Evolutionary conservation across 2,113 vertebrate genomes (phyloP), one percentile per base, ranked within the genome.

Genomic region (Gobius niger): DNA sequence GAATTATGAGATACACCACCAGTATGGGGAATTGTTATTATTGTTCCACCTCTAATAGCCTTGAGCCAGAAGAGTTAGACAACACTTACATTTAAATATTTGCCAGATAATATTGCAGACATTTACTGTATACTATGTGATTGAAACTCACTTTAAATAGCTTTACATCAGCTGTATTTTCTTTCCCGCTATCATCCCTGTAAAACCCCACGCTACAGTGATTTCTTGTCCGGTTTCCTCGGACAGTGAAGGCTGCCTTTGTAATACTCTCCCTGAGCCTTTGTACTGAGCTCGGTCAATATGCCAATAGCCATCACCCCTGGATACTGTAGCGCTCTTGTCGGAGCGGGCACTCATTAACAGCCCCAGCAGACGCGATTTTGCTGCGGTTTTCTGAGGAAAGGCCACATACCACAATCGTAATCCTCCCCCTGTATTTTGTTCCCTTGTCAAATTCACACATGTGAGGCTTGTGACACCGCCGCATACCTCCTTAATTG

Each of bases 401-500:
- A 83, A 59, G 71, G 65, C 14, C 65, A 62, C 87, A 85, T 86
- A 80, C 82, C 77, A 66, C 51, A 72, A 44, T 46, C 10, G 62
- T 84, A 90, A 86, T 86, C 77, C 24, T 34, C 24, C 81, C 67
- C 50, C 56, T 18, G 18, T 47, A 63, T 73, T 53, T 65, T 18
- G 72, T 79, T 77, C 62, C 70, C 76, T 63, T 74, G 77, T 85
- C 76, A 82, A 49, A 78, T 41, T 70, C 70, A 57, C 54, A 7
- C 19, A 73, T 70, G 70, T 75, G 71, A 75, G 65, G 73, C 73
- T 72, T 76, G 78, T 74, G 74, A 78, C 81, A 78, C 71, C 44
- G 69, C 53, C 62, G 72, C 82, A 87, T 65, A 85, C 79, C 67
- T 78, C 61, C 41, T 64, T 87, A 77, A 88, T 87, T 88, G 81